These are phyloP conservation scores for Pyrrhia umbra DNA, from an alignment of 2,888 invertebrate genomes.

Conservation along the genomic window DNA sequence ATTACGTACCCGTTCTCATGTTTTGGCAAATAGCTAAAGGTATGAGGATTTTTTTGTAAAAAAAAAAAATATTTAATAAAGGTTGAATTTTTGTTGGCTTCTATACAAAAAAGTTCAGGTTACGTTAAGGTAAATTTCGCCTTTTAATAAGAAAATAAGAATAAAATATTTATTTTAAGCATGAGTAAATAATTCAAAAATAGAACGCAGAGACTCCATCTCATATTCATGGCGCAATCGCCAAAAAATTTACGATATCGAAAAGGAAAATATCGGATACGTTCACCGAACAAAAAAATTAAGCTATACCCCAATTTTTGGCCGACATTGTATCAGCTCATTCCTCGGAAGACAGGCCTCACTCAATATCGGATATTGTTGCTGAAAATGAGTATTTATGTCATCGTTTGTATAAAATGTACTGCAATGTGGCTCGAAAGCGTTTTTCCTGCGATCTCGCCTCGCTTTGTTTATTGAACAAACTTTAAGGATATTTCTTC, in stretches of 20 bases:
- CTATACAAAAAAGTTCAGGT: no score
- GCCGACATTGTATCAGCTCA: constrained; percentile 71
- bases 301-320: constrained; percentile 63
- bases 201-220: constrained; percentile 49
- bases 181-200: constrained; percentile 55
- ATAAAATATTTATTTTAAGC: constrained; percentile 23
- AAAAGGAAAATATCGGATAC: constrained; percentile 63
- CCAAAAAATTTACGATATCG: constrained; percentile 64
- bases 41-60: no score
- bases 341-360: constrained; percentile 85
- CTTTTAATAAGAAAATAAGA: constrained; percentile 3
- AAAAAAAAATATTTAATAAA: no score
- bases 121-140: no score
- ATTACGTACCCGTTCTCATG: no score
- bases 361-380: constrained; percentile 90
- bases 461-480: constrained; percentile 71
- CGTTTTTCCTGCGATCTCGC: constrained; percentile 74
- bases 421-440: constrained; percentile 73
- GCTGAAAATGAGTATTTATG: constrained; percentile 90
- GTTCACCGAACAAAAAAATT: constrained; percentile 66
- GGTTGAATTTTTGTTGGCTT: no score
- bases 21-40: no score
- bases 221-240: constrained; percentile 64
- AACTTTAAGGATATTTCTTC: constrained; percentile 68
- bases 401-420: constrained; percentile 88